Evolutionary conservation across 2,797 vertebrate genomes (phyloP), one percentile per base, ranked within the genome.

Genomic region (Taenioides sp.): DNA sequence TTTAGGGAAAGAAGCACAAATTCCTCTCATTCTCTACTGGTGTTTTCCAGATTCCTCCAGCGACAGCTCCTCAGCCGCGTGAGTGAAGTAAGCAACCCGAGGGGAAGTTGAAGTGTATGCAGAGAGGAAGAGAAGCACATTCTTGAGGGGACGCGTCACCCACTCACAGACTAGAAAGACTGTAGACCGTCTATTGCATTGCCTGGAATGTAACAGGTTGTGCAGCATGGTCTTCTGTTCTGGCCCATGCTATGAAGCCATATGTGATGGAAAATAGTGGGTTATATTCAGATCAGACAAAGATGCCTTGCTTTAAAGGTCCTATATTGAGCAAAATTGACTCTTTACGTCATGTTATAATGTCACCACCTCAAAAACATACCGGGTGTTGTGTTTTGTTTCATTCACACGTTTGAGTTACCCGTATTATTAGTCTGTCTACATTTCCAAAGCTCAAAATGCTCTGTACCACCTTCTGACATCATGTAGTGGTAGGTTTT

Each of bases 1-100:
- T 71, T 74, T 87, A 92, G 82, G 89, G 85, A 80, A 73, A 94
- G 94, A 92, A 86, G 84, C 81, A 87, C 83, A 92, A 92, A 93
- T 93, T 89, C 91, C 92, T 92, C 82, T 94, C 92, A 94, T 95
- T 93, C 92, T 89, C 90, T 64, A 74, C 83, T 87, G 89, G 92
- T 95, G 91, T 92, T 94, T 94, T 94, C 91, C 90, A 94, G 90
- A 94, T 92, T 93, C 91, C 91, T 91, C 83, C 89, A 89, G 86
- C 82, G 80, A 91, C 87, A 80, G 84, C 82, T 88, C 72, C 78
- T 86, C 80, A 80, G 83, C 87, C 37, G 84, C 50, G 82, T 27
- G 83, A 89, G 90, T 82, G 79, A 89, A 88, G 87, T 87, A 81
- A 86, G 89, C 87, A 71, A 82, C 68, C 81, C 75, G 82, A 90